Conservation (phyloP, 2,113 vertebrate species). For the Lichenostomus cassidix region DNA sequence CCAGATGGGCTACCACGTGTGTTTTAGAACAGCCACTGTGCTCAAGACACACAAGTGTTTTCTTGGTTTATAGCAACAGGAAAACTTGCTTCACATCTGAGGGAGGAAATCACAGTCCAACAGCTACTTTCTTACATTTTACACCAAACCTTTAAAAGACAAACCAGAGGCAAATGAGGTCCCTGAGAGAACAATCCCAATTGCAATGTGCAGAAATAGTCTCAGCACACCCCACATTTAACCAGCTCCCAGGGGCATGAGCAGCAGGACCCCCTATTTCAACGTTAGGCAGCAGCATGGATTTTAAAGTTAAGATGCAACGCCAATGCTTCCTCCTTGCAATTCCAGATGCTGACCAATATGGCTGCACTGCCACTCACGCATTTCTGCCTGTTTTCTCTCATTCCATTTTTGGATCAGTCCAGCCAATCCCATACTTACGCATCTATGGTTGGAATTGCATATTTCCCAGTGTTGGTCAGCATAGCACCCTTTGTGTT, state of each 20-base stretch:
- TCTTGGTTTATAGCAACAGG: background rate
- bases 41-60: background rate
- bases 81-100: background rate
- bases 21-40: background rate
- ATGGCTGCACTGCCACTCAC: background rate
- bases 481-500: slow-evolving; percentile 96
- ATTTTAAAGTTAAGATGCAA: background rate
- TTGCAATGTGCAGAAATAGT: background rate
- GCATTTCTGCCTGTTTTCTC: accelerated
- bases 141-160: background rate
- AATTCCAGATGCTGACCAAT: background rate
- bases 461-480: slow-evolving; percentile 93
- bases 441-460: slow-evolving; percentile 94
- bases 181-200: background rate
- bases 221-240: background rate
- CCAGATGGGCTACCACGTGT: background rate
- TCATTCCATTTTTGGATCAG: background rate
- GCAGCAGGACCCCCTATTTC: background rate
- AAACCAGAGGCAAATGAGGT: background rate
- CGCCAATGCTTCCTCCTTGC: accelerated
- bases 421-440: slow-evolving; percentile 72
- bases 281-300: background rate
- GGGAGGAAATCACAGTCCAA: background rate
- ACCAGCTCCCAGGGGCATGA: background rate
- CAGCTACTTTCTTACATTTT: background rate